Base-by-base conservation (phyloP, 2,113 vertebrate genomes). In the Microtus oregoni region DNA sequence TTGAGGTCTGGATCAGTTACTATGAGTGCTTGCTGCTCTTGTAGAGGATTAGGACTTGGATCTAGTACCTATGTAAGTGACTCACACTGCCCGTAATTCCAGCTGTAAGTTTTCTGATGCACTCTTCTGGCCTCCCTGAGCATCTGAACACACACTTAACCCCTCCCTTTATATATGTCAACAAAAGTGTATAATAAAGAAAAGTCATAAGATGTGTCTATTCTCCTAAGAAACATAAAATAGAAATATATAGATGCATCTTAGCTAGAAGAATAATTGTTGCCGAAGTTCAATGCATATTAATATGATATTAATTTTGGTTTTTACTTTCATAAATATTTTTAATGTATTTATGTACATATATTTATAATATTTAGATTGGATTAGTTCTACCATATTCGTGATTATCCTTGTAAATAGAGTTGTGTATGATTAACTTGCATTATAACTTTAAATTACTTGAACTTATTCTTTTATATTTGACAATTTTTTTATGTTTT, bases 261-360 rank as follows among this genome's bases (percentile, higher is more conserved):
- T 95, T 79, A 1, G 8, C 38, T 30, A 63, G n/a, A 38, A 97
- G 85, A 81, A 44, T 88, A 4, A 30, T 87, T 65, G 85, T 79
- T 50, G 41, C 9, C 7, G n/a, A 58, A 72, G 15, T 93, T 72
- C 12, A 61, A 47, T 75, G 38, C 13, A 58, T 58, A 58, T 58
- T 58, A 55, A 47, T 86, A 58, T 58, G 44, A 44, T 44, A 19
- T 77, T 90, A 67, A n/a, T 90, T 50, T n/a, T 47, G 1, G 5
- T 44, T 72, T 87, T 17, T 67, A 2, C 32, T 73, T 63, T 30
- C 2, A 67, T 72, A 7, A 12, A 58, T 38, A 35, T 30, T 83
- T 76, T 68, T 8, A 6, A 78, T 87, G 52, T 19, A 15, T 30
- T 24, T 72, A 10, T 6, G 24, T 61, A 17, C 15, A 19, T 17